Base-by-base conservation (phyloP, 1,140 invertebrate species). In the Mylabris phalerata region DNA sequence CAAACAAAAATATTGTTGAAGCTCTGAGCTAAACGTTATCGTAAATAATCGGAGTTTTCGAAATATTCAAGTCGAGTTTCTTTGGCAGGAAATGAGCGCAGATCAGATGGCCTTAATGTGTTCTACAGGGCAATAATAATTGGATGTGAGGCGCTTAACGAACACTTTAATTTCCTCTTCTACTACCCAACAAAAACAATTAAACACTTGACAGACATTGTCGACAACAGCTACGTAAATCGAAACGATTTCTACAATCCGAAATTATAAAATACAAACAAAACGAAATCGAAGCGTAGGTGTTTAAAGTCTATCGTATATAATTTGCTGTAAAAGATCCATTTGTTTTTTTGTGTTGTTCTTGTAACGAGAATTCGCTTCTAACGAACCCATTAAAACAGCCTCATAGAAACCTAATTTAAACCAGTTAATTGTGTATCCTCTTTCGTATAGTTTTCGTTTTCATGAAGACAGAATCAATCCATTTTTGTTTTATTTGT, bases 371-470 rank as follows among this genome's bases (percentile, higher is more conserved):
- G 32, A 32, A 32, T 32, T 32, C 32, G 32, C 32, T 32, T 32
- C 32, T 32, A 32, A 32, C 32, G 58, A 68, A 60, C 59, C 61
- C 66, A 68, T 68, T 68, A 68, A 68, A 68, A 68, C 64, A 64
- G 2, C 66, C 62, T 67, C 61, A 62, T 67, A 62, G 61, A 32
- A 56, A 66, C 55, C 60, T 61, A 68, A 68, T 68, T 68, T 68
- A 68, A 65, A 48, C 50, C 61, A 58, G 64, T 63, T 65, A 66
- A 66, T 68, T 65, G 58, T 57, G 41, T 42, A 42, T n/a, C 9
- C 11, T 19, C 5, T 25, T 13, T 52, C 24, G n/a, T 44, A 19
- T 44, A 41, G 26, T 44, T 43, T 52, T 4, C 41, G 25, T 3
- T 43, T 55, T 59, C 42, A 55, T 55, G 61, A 59, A 62, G 19